Conservation (phyloP, 1,140 invertebrate species). For the Drosophila arizonae region DNA sequence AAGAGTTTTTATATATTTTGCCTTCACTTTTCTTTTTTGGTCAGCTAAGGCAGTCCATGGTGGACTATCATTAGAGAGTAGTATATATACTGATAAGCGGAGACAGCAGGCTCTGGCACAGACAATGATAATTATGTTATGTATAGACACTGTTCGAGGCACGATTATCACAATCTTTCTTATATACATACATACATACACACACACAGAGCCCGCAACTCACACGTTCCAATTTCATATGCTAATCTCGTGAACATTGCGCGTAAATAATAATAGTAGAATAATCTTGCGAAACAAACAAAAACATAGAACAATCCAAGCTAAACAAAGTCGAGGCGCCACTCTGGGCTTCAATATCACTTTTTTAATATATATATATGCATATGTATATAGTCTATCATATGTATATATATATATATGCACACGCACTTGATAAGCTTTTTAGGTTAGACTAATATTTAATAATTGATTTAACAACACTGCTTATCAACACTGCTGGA, state of each 20-base stretch:
- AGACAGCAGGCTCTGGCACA: not conserved
- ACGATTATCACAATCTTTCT: slow-evolving; percentile 22
- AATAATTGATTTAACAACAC: slow-evolving; percentile 24
- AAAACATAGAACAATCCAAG: slow-evolving; percentile 17
- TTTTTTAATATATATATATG: not conserved
- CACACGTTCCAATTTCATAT: slow-evolving; percentile 37
- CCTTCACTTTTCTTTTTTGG: not conserved
- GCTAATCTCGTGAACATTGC: slow-evolving; percentile 37
- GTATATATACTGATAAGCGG: slow-evolving; percentile 19
- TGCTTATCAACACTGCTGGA: not conserved
- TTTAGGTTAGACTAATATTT: slow-evolving; percentile 46
- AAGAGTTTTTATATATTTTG: slow-evolving; percentile 4
- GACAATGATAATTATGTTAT: slow-evolving; percentile 7
- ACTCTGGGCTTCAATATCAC: slow-evolving; percentile 28
- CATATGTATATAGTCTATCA: too few relatives aligned
- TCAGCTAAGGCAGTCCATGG: slow-evolving; percentile 7
- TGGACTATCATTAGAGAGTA: not conserved
- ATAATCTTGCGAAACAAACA: slow-evolving; percentile 12
- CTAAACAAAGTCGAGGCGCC: slow-evolving; percentile 35
- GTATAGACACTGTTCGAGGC: not conserved
- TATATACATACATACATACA: not conserved
- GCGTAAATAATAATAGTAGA: slow-evolving; percentile 4
- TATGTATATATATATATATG: not conserved
- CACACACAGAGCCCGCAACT: slow-evolving; percentile 2
- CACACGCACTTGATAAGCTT: slow-evolving; percentile 31